Evolutionary conservation across 2,888 invertebrate genomes (phyloP).

Genomic region (Hydraecia micacea): DNA sequence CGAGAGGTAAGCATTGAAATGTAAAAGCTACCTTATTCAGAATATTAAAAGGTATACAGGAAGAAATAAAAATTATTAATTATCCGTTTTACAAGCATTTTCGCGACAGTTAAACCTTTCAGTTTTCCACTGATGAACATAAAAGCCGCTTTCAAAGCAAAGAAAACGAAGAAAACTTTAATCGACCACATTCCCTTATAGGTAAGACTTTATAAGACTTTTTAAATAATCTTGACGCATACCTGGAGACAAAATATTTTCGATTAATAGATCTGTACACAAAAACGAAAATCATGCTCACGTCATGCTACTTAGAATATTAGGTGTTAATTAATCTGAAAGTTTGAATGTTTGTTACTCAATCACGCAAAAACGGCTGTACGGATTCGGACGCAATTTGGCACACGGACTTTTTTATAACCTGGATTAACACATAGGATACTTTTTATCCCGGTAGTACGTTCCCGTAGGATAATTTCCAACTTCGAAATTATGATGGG

Average conservation of each 20-base stretch:
- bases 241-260: not conserved
- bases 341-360: not conserved
- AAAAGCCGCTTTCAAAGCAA: not conserved
- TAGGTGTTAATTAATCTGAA: not conserved
- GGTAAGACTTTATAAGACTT: too few species aligned
- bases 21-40: too few species aligned
- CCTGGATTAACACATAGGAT: not conserved
- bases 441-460: not conserved
- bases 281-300: constrained; percentile 5
- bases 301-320: not conserved
- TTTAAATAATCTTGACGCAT: not conserved
- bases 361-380: not conserved
- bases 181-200: not conserved
- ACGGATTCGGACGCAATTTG: not conserved
- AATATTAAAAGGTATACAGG: not conserved
- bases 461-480: not conserved
- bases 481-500: not conserved
- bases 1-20: too few species aligned
- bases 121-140: not conserved
- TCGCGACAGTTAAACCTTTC: not conserved
- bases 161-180: not conserved
- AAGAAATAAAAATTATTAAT: not conserved
- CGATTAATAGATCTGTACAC: not conserved
- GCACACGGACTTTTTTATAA: not conserved
- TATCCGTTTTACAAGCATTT: not conserved